phyloP scores from a whole-genome alignment of 1,140 invertebrate genomes.

The Phocides pigmalion region DNA sequence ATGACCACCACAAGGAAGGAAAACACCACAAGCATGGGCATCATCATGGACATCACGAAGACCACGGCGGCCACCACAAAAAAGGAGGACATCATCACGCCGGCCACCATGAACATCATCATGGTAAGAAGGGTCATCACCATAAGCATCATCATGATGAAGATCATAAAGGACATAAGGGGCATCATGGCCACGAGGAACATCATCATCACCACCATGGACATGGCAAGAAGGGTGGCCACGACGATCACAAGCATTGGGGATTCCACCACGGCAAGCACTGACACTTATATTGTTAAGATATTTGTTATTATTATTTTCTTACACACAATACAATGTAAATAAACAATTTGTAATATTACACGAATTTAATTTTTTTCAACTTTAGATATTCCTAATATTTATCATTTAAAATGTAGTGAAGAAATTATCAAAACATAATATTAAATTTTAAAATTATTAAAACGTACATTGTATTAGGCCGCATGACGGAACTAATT shows the following conservation, averaged over 20 bases:
- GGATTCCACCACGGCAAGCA: constrained; percentile 82
- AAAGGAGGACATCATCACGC: constrained; percentile 86
- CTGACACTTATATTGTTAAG: constrained; percentile 57
- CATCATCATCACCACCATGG: constrained; percentile 87
- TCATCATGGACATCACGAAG: constrained; percentile 85
- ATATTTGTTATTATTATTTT: constrained; percentile 58
- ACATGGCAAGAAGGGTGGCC: constrained; percentile 87
- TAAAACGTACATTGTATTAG: constrained; percentile 32
- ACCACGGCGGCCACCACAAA: constrained; percentile 85
- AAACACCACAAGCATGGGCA: constrained; percentile 86
- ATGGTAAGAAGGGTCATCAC: constrained; percentile 86
- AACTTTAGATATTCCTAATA: background rate
- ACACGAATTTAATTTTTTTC: background rate
- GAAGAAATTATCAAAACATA: background rate
- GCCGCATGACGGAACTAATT: constrained; percentile 68
- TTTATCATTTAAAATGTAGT: background rate
- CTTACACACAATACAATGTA: constrained; percentile 60
- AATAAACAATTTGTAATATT: constrained; percentile 54
- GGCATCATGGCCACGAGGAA: constrained; percentile 86
- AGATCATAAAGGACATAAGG: constrained; percentile 87
- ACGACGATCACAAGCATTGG: constrained; percentile 88
- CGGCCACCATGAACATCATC: constrained; percentile 85
- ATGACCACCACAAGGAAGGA: constrained; percentile 86
- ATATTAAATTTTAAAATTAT: constrained; percentile 42
- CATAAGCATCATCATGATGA: constrained; percentile 86